These are phyloP conservation scores for Malaclemys terrapin DNA, from an alignment of 2,113 vertebrate genomes.

Conservation along the genomic window DNA sequence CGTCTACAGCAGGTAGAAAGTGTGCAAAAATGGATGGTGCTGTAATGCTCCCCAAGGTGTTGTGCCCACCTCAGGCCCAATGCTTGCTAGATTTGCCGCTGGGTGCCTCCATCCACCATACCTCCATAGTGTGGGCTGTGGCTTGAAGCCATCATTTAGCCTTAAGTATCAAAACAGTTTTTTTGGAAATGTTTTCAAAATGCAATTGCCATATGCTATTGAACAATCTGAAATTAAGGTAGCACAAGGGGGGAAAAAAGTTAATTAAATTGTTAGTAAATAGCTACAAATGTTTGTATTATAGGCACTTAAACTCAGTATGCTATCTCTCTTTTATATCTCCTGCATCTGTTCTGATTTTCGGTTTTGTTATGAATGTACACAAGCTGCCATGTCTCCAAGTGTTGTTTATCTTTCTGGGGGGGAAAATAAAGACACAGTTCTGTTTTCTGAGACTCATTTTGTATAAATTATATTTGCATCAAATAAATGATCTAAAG, in stretches of 20 bases:
- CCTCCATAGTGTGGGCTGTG: background rate
- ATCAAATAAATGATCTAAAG: background rate
- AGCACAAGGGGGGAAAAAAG: background rate
- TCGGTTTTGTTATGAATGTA: constrained; percentile 54
- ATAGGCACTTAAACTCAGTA: constrained; percentile 47
- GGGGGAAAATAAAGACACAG: constrained; percentile 41
- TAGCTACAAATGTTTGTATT: constrained; percentile 49
- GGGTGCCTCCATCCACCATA: background rate
- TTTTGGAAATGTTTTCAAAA: background rate
- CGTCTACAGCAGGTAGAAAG: background rate
- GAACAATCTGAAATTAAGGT: constrained; percentile 31
- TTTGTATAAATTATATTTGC: constrained; percentile 25
- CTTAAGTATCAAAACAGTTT: background rate
- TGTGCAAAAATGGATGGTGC: background rate
- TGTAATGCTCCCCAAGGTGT: background rate
- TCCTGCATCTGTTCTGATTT: constrained; percentile 70
- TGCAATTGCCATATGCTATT: background rate
- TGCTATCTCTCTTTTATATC: constrained; percentile 29
- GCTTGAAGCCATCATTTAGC: background rate
- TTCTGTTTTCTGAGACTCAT: constrained; percentile 7
- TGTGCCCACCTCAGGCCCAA: background rate
- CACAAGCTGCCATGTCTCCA: background rate
- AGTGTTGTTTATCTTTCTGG: constrained; percentile 42
- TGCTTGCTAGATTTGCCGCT: background rate
- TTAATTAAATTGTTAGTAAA: constrained; percentile 67